A percentile compares a stretch with the other conserved stretches of the same genome.
Evolutionary conservation across 1,140 invertebrate genomes (phyloP).

Genomic region (Hypsibius dujardini): DNA sequence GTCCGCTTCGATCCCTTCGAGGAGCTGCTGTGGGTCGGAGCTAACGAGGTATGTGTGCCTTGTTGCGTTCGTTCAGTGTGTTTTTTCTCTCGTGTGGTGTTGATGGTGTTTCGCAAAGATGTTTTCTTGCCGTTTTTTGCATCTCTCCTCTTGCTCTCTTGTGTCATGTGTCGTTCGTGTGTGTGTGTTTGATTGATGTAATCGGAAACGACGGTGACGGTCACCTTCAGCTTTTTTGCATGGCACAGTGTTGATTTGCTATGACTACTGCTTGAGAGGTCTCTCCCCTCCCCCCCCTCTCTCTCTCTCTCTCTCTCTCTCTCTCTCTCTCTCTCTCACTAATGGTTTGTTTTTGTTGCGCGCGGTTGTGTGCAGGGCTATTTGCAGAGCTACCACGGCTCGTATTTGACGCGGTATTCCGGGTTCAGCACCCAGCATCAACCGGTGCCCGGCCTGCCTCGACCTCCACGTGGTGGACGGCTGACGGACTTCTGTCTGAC

Average conservation of each 20-base stretch:
- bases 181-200: background rate
- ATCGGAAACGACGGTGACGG: background rate
- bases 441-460: no score
- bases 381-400: background rate
- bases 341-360: no score
- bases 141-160: background rate
- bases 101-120: background rate
- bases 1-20: background rate
- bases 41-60: conserved; percentile 3
- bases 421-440: background rate
- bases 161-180: background rate
- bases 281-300: no score
- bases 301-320: no score
- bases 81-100: background rate
- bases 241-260: no score
- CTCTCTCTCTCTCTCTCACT: no score
- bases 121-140: background rate
- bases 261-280: no score
- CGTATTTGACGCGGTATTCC: background rate
- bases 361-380: background rate
- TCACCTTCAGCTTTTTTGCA: no score
- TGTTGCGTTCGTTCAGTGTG: background rate
- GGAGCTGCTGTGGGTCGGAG: background rate
- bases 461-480: background rate
- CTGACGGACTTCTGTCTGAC: background rate